Evolutionary conservation across 2,888 invertebrate species (phyloP).

Genomic region (Sericinus montela): DNA sequence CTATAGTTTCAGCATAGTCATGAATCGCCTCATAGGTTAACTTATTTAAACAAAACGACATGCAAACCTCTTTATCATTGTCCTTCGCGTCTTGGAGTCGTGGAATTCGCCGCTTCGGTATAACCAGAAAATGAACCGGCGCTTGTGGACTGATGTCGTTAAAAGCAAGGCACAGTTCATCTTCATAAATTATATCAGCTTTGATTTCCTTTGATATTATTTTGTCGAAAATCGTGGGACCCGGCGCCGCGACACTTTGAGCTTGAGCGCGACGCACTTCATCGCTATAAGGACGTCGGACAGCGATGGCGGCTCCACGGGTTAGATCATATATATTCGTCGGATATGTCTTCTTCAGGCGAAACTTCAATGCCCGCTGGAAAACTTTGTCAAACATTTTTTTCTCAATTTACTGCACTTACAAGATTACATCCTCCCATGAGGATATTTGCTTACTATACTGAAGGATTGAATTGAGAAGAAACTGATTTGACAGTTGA

Average conservation of each 20-base stretch:
- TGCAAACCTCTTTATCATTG: slow-evolving; percentile 77
- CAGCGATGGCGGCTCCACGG: slow-evolving; percentile 59
- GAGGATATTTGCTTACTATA: too few species aligned
- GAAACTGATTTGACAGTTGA: too few species aligned
- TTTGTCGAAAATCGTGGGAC: slow-evolving; percentile 85
- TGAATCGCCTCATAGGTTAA: too few species aligned
- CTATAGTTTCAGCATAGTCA: too few species aligned
- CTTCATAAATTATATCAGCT: slow-evolving; percentile 90
- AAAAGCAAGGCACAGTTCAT: slow-evolving; percentile 89
- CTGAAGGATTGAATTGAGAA: too few species aligned
- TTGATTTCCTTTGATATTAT: slow-evolving; percentile 88
- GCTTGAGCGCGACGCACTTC: slow-evolving; percentile 64
- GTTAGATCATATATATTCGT: slow-evolving; percentile 70
- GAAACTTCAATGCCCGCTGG: slow-evolving; percentile 66
- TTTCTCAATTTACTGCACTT: slow-evolving; percentile 4
- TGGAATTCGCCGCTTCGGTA: slow-evolving; percentile 86
- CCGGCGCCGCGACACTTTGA: slow-evolving; percentile 50
- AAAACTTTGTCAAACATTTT: slow-evolving; percentile 74
- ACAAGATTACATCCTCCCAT: too few species aligned
- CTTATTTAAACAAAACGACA: background rate
- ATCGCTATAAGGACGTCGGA: slow-evolving; percentile 59
- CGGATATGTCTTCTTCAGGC: slow-evolving; percentile 65
- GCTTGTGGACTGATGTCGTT: slow-evolving; percentile 90
- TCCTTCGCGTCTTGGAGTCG: slow-evolving; percentile 80
- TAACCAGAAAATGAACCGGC: slow-evolving; percentile 90